Percentiles rank a stretch among this genome's conserved stretches.
phyloP scores from a whole-genome alignment of 2,797 vertebrate genomes.

The Jordanella pulchra region DNA sequence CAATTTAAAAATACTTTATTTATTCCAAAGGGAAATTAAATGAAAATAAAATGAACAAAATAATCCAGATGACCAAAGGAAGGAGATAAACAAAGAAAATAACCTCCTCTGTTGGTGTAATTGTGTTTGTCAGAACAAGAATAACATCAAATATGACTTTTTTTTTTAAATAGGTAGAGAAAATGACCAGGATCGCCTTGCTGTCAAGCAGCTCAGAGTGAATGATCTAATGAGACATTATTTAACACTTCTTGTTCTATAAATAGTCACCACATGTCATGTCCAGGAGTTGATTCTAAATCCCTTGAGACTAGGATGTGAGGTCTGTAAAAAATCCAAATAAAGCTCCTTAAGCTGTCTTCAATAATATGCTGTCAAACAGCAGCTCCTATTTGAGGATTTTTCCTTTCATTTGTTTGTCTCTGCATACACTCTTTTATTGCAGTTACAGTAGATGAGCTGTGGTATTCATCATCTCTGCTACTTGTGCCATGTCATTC shows the following conservation, averaged over 20 bases:
- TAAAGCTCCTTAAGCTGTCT: conserved; percentile 46
- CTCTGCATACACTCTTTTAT: conserved; percentile 3
- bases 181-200: conserved; percentile 39
- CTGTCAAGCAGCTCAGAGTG: conserved; percentile 44
- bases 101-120: conserved; percentile 36
- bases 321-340: conserved; percentile 57
- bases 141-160: conserved; percentile 46
- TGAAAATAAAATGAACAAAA: no score
- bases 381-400: conserved; percentile 54
- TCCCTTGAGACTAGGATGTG: conserved; percentile 54
- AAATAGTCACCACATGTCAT: conserved; percentile 69
- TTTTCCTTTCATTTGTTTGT: conserved; percentile 43
- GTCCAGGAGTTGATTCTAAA: conserved; percentile 67
- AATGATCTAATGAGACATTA: conserved; percentile 64
- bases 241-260: conserved; percentile 54
- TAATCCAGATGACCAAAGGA: conserved; percentile 10
- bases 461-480: conserved; percentile 41
- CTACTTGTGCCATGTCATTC: conserved; percentile 39
- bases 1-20: no score
- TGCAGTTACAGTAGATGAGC: conserved; percentile 23
- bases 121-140: conserved; percentile 53
- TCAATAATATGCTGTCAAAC: conserved; percentile 56
- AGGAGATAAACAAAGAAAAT: conserved; percentile 1
- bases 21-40: no score
- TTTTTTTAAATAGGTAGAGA: conserved; percentile 34